Evolutionary conservation across 2,113 vertebrate genomes (phyloP).

Genomic region (Sphyrna mokarran): DNA sequence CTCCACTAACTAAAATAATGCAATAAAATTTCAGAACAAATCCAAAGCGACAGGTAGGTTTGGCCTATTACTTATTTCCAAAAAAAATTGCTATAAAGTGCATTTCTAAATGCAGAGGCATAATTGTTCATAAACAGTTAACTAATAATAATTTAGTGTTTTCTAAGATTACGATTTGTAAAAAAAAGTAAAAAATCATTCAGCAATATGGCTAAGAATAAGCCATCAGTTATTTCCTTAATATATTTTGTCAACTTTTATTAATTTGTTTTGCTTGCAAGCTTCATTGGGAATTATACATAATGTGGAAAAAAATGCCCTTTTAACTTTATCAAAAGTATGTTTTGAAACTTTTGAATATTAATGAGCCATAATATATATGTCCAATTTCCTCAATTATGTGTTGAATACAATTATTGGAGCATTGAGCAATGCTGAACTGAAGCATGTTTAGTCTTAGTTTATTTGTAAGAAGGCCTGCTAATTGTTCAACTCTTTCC

Average conservation of each 20-base stretch:
- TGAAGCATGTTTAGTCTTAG: not conserved
- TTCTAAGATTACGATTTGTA: not conserved
- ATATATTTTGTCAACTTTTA: not conserved
- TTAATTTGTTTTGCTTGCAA: not conserved
- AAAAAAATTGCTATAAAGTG: not conserved
- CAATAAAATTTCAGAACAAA: not conserved
- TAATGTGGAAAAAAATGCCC: not conserved
- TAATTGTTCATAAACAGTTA: not conserved
- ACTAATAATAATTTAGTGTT: not conserved
- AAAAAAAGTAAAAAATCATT: constrained; percentile 9
- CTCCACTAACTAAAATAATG: not conserved
- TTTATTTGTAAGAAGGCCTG: too few species aligned
- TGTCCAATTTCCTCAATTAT: not conserved
- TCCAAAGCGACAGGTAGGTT: not conserved
- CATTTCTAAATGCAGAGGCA: not conserved
- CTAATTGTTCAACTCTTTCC: not conserved
- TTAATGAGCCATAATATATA: not conserved
- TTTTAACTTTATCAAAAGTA: not conserved
- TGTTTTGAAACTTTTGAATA: not conserved
- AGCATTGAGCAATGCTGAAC: too few species aligned
- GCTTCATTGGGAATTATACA: not conserved
- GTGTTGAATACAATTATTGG: not conserved
- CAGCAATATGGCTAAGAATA: not conserved
- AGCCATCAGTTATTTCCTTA: not conserved
- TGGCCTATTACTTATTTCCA: not conserved